Percentiles rank a stretch among this genome's conserved stretches.
Evolutionary conservation across 1,140 invertebrate species (phyloP).

Genomic region (Heliothis subflexa): DNA sequence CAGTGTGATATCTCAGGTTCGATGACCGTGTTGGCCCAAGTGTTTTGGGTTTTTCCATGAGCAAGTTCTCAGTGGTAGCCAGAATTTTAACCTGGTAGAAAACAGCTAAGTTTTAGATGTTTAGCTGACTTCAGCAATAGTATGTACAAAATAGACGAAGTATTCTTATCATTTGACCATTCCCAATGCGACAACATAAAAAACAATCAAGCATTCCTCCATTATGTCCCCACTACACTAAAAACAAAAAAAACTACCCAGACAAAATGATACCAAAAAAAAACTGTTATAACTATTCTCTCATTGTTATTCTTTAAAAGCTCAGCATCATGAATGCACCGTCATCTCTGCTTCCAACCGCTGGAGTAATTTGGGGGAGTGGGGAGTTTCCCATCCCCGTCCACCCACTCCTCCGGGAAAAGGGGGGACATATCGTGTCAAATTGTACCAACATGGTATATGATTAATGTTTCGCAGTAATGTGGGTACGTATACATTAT

Average conservation of each 20-base stretch:
- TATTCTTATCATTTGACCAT: no score
- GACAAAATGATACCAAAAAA: neutral
- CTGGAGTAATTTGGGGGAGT: conserved; percentile 13
- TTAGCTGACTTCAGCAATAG: neutral
- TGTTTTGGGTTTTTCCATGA: neutral
- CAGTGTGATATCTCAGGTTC: no score
- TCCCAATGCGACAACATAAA: neutral
- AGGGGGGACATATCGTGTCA: conserved; percentile 31
- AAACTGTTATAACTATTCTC: conserved; percentile 14
- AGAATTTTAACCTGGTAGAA: no score
- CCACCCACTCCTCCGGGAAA: conserved; percentile 5
- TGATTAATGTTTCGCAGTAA: conserved; percentile 11
- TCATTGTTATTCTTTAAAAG: conserved; percentile 40
- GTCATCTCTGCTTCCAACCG: conserved; percentile 23
- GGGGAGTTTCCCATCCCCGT: neutral
- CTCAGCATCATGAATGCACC: conserved; percentile 31
- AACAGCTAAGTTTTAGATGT: neutral
- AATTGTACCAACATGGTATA: conserved; percentile 27
- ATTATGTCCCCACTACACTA: neutral
- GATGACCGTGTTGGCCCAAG: no score
- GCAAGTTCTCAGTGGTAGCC: neutral
- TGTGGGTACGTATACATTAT: neutral
- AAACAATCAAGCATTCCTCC: neutral
- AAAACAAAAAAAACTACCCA: neutral
- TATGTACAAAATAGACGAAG: neutral